These are phyloP conservation scores for Neoniphon sammara DNA, from an alignment of 2,797 vertebrate species.

Conservation along the genomic window DNA sequence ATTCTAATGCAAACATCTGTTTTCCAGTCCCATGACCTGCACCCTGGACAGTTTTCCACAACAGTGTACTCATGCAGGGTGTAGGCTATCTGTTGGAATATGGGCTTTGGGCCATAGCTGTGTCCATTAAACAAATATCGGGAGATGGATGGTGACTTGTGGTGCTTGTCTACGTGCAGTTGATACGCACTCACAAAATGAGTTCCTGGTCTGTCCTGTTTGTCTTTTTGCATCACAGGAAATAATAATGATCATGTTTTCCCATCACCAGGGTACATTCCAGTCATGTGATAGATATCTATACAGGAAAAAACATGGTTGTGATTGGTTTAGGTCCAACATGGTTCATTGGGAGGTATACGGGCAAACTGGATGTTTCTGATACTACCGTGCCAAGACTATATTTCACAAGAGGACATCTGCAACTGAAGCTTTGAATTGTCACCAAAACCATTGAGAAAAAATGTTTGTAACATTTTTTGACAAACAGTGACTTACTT, in stretches of 20 bases:
- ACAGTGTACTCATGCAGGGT: neutral
- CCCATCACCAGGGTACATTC: neutral
- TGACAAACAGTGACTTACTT: too few relatives aligned
- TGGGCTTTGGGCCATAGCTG: neutral
- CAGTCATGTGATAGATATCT: neutral
- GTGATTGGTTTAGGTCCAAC: constrained; percentile 7
- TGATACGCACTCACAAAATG: too few relatives aligned
- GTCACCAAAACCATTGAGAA: too few relatives aligned
- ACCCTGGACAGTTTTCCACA: too few relatives aligned
- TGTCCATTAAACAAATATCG: neutral
- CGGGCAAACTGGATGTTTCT: constrained; percentile 29
- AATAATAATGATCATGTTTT: neutral
- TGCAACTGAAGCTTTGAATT: too few relatives aligned
- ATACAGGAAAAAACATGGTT: constrained; percentile 23
- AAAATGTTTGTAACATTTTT: too few relatives aligned
- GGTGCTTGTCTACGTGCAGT: neutral
- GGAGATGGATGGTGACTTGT: neutral
- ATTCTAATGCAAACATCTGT: too few relatives aligned
- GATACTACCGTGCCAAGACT: neutral
- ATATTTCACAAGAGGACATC: neutral
- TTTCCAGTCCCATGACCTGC: too few relatives aligned
- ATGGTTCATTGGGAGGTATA: neutral
- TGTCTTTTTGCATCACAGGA: neutral
- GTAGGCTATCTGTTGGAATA: neutral
- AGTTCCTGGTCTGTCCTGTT: too few relatives aligned